Base-by-base conservation (phyloP, 2,113 vertebrate genomes). In the Clinocottus analis region DNA sequence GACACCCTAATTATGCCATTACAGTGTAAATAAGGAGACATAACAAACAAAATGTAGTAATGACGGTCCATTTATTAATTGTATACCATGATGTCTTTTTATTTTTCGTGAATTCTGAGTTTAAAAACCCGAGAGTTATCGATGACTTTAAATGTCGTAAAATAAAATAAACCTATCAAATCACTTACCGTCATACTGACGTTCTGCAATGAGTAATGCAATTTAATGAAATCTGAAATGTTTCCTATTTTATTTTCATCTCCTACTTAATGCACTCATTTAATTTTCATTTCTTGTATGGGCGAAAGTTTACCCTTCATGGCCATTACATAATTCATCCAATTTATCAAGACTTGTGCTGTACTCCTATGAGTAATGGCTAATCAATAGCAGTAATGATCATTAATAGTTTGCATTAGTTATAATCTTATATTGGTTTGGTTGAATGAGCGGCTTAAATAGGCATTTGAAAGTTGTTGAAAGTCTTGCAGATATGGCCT, bases 301-400 rank as follows among this genome's bases (percentile, higher is more conserved):
- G 33, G n/a, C 7, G 14, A 69, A 75, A 65, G 37, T 65, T 47
- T 74, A 79, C 53, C 72, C 60, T 79, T 78, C 70, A 80, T 72
- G 49, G 25, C 53, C 58, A 35, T 82, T 80, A 62, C 67, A 75
- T 85, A 85, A 88, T 91, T 82, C 65, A 76, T 77, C 33, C 72
- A 81, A 85, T 91, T 75, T 60, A 85, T 83, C 47, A 82, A 29
- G 56, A 65, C 31, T 75, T 68, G 53, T 37, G 1, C 64, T 74
- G 65, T 68, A 60, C 69, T 61, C n/a, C 64, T 74, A 72, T 88
- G 80, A 91, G 75, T 86, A 89, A 92, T 90, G 80, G 14, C 35
- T 82, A 89, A 92, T 94, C 90, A 89, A 90, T 93, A 90, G 64
- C 75, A 77, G 67, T 88, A 91, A 89, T 91, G 66, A 88, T 87